phyloP scores from a whole-genome alignment of 1,140 invertebrate genomes.

The Steinernema khuongi region DNA sequence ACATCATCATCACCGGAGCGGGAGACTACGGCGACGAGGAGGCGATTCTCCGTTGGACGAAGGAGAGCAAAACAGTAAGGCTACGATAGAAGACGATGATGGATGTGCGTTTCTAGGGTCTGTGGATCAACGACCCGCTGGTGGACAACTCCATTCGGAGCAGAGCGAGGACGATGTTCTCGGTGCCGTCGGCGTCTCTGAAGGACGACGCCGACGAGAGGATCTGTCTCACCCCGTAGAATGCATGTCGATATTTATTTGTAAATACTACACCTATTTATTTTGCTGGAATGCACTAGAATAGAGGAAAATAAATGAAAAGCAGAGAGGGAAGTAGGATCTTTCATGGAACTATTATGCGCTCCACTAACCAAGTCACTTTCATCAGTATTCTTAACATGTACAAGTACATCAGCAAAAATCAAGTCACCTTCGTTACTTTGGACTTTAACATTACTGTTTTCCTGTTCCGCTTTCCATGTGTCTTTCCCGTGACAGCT shows the following conservation, averaged over 20 bases:
- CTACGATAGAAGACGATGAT: not conserved
- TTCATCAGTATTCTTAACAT: no score
- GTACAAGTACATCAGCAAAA: no score
- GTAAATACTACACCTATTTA: not conserved
- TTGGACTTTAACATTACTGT: no score
- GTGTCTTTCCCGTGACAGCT: no score
- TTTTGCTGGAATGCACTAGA: no score
- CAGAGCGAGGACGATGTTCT: slow-evolving; percentile 10
- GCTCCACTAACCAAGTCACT: no score
- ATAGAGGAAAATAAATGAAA: no score
- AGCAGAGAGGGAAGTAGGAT: no score
- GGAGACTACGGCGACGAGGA: slow-evolving; percentile 9
- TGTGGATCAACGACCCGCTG: slow-evolving; percentile 3
- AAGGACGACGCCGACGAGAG: not conserved
- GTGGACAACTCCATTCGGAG: slow-evolving; percentile 2
- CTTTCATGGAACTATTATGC: no score
- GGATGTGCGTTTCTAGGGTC: not conserved
- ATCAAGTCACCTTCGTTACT: no score
- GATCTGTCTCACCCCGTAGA: not conserved
- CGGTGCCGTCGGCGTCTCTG: not conserved
- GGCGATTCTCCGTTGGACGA: slow-evolving; percentile 7
- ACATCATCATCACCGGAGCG: not conserved
- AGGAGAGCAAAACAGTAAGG: slow-evolving; percentile 4
- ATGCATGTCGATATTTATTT: not conserved
- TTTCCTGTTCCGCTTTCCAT: no score